Conservation (phyloP, 1,140 invertebrate genomes). For the Cataglyphis hispanica region DNA sequence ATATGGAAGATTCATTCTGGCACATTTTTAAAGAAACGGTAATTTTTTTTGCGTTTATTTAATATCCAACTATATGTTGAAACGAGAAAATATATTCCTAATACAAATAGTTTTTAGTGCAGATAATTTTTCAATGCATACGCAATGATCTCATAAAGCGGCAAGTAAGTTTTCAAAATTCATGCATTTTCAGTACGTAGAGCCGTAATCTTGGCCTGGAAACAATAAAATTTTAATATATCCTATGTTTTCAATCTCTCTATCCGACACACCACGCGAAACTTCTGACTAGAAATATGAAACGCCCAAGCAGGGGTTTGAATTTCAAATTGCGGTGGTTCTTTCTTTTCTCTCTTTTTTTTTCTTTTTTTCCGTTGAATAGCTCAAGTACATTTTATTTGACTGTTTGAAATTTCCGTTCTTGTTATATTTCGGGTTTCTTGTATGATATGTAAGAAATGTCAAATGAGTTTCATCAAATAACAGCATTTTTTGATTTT, state of each 20-base stretch:
- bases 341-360: conserved; percentile 14
- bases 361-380: conserved; percentile 18
- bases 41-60: background rate
- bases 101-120: background rate
- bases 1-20: background rate
- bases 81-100: background rate
- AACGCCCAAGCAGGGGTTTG: conserved; percentile 47
- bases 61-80: background rate
- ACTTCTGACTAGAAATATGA: conserved; percentile 34
- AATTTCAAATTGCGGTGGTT: conserved; percentile 66
- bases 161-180: background rate
- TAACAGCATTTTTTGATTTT: conserved; percentile 19
- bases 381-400: conserved; percentile 51
- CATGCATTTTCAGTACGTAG: background rate
- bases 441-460: conserved; percentile 13
- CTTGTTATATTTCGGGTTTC: conserved; percentile 19
- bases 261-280: conserved; percentile 32
- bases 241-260: conserved; percentile 45
- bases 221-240: conserved; percentile 63
- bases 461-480: conserved; percentile 32
- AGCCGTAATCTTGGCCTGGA: conserved; percentile 52
- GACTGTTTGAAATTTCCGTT: background rate
- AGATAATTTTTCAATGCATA: background rate
- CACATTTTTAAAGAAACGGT: background rate
- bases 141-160: background rate